Evolutionary conservation across 1,140 invertebrate genomes (phyloP).

Genomic region (Psix sp.): DNA sequence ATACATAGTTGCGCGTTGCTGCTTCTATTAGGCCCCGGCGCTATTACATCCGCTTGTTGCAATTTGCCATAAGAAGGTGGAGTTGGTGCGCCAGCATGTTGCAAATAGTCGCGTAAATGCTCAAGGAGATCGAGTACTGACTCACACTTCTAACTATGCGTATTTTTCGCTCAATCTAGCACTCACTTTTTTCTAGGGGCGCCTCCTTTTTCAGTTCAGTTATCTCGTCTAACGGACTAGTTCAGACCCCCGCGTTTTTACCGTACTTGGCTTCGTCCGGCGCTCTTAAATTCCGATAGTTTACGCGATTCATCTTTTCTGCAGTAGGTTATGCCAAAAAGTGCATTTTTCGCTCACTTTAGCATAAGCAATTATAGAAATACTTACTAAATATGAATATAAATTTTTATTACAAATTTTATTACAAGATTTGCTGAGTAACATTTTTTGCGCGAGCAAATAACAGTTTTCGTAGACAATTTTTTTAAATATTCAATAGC

Average conservation of each 20-base stretch:
- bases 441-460: too few relatives aligned
- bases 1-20: conserved; percentile 41
- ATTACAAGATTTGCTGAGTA: too few relatives aligned
- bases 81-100: conserved; percentile 15
- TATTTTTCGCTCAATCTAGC: conserved; percentile 58
- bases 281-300: too few relatives aligned
- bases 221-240: conserved; percentile 21
- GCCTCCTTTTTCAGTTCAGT: conserved; percentile 13
- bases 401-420: too few relatives aligned
- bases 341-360: too few relatives aligned
- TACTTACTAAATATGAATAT: too few relatives aligned
- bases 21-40: conserved; percentile 39
- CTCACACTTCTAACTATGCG: conserved; percentile 56
- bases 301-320: too few relatives aligned
- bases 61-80: conserved; percentile 45
- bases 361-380: too few relatives aligned
- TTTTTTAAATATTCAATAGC: too few relatives aligned
- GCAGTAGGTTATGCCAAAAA: too few relatives aligned
- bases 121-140: conserved; percentile 61
- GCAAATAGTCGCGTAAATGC: conserved; percentile 37
- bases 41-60: conserved; percentile 52
- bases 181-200: conserved; percentile 12
- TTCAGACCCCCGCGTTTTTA: neutral
- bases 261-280: too few relatives aligned
- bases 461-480: too few relatives aligned